phyloP scores from a whole-genome alignment of 1,140 invertebrate genomes.

The Helicorthomorpha holstii region DNA sequence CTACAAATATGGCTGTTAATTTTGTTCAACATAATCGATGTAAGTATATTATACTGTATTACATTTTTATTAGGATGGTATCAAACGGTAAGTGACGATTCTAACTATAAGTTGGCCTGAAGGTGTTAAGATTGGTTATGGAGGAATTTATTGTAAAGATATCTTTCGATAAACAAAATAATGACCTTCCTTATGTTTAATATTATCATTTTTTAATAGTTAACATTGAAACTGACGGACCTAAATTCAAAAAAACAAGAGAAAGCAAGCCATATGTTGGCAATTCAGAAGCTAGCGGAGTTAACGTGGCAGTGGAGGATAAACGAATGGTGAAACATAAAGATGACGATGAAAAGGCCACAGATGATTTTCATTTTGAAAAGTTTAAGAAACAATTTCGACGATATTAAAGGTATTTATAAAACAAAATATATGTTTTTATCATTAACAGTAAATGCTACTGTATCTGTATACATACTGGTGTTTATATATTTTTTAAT shows the following conservation, averaged over 20 bases:
- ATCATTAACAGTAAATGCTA: too few species aligned
- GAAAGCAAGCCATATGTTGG: slow-evolving; percentile 27
- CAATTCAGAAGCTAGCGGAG: slow-evolving; percentile 31
- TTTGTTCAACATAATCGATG: slow-evolving; percentile 93
- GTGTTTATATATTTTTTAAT: too few species aligned
- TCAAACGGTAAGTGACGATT: too few species aligned
- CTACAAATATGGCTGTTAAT: slow-evolving; percentile 94
- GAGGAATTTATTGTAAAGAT: not conserved
- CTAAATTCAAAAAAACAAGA: slow-evolving; percentile 23
- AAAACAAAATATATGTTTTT: too few species aligned
- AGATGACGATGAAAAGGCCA: slow-evolving; percentile 69
- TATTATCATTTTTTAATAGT: slow-evolving; percentile 35
- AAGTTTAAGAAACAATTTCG: slow-evolving; percentile 92
- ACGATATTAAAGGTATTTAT: slow-evolving; percentile 41
- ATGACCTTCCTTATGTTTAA: not conserved
- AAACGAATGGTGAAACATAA: slow-evolving; percentile 33
- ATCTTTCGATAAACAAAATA: not conserved
- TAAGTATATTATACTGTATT: slow-evolving; percentile 27
- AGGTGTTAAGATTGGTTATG: too few species aligned
- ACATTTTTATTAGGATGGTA: not conserved
- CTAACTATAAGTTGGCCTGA: too few species aligned
- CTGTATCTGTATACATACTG: too few species aligned
- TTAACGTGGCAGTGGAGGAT: not conserved
- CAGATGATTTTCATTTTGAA: slow-evolving; percentile 93
- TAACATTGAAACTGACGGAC: slow-evolving; percentile 45